A percentile compares a stretch with the other conserved stretches of the same genome.
phyloP scores from a whole-genome alignment of 2,888 invertebrate genomes.

The Steromphala cineraria region DNA sequence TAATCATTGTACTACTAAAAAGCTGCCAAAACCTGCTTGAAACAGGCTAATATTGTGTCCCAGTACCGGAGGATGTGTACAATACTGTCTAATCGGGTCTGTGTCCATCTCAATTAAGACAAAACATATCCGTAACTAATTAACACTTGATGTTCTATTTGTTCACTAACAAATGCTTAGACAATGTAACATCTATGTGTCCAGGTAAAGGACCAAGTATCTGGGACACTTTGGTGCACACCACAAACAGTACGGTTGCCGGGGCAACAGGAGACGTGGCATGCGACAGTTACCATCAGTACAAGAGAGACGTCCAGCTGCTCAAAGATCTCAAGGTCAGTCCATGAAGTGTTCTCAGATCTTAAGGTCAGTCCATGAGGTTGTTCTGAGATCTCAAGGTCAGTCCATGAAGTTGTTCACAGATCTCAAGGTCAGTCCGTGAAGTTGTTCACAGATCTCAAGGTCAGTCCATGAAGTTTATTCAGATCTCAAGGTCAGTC shows the following conservation, averaged over 20 bases:
- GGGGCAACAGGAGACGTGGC: constrained; percentile 81
- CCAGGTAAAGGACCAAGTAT: constrained; percentile 64
- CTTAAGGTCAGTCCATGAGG: too few species aligned
- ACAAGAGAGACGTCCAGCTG: constrained; percentile 80
- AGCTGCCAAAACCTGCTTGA: too few species aligned
- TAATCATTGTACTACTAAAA: too few species aligned
- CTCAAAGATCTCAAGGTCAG: constrained; percentile 73
- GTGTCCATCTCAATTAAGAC: too few species aligned
- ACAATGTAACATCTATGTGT: constrained; percentile 8
- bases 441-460: constrained; percentile 75
- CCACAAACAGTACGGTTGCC: constrained; percentile 79
- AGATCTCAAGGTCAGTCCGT: constrained; percentile 66
- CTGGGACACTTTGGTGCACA: constrained; percentile 80
- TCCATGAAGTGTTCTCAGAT: not conserved
- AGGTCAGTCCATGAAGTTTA: constrained; percentile 6
- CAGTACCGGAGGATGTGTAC: too few species aligned
- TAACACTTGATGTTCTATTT: too few species aligned
- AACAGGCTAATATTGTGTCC: too few species aligned
- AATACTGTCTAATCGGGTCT: too few species aligned
- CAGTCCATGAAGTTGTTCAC: too few species aligned
- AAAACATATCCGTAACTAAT: too few species aligned
- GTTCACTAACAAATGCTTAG: too few species aligned
- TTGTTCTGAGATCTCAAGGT: too few species aligned
- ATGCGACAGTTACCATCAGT: constrained; percentile 82
- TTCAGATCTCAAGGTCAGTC: constrained; percentile 73